Base-by-base conservation (phyloP, 2,797 vertebrate genomes). In the Eulemur coronatus region DNA sequence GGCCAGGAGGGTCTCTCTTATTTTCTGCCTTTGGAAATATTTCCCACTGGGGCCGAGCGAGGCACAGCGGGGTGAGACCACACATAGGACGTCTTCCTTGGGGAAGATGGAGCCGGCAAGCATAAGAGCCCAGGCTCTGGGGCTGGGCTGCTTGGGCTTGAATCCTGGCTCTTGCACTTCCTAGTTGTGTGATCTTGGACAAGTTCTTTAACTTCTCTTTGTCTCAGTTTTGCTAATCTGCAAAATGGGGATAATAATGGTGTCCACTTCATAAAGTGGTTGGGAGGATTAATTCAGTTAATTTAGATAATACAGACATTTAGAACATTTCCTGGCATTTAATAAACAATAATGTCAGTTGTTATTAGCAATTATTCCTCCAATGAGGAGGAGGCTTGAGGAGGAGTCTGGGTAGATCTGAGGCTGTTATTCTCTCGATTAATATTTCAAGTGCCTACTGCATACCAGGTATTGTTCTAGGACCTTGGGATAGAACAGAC, bases 11-110 rank as follows among this genome's bases (percentile, higher is more conserved):
- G 28, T 6, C 46, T 35, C 10, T 85, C 28, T 22, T 92, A 41
- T 43, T 72, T 89, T 84, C 43, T 85, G 11, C 9, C 24, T 69
- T 76, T 41, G 28, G 59, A 26, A 2, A 11, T 92, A 18, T 63
- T 73, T 50, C 46, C 84, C 38, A 22, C 38, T 57, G 76, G 46
- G 35, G 9, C 55, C 43, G 30, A 84, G 63, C 1, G n/a, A 79
- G 38, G 48, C 9, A 24, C 2, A 24, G 70, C 3, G 7, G 48
- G 2, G 1, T 22, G 13, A 0, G 7, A 35, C 4, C 14, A 0
- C 2, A 20, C 28, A 33, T 24, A 0, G 5, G 13, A 14, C 17
- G 4, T 73, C 52, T 50, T 81, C 33, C 67, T 33, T 43, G 5
- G 70, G 28, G 59, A 61, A 92, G 67, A 43, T 13, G 55, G 24